Base-by-base conservation (phyloP, 2,888 invertebrate species). In the Deilephila porcellus region DNA sequence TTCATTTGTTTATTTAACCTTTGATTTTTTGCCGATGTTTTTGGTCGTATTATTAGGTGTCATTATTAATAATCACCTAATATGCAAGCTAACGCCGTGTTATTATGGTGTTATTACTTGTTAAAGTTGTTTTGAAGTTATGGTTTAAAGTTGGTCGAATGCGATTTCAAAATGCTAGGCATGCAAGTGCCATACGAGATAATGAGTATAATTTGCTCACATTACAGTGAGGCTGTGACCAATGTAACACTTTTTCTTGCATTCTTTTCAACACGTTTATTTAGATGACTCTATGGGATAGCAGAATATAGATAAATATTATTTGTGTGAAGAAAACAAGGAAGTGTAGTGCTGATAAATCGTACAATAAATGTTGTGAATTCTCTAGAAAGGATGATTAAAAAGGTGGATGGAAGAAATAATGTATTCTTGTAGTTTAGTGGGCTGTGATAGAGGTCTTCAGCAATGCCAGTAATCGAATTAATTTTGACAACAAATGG, bases 1-100 rank as follows among this genome's bases (percentile, higher is more conserved):
- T 34, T 25, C 53, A 56, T 63, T 45, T n/a, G 72, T 64, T 59
- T 56, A 20, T 59, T 56, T 20, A 59, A 71, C 29, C 32, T n/a
- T 56, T 34, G n/a, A 56, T 32, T 32, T 34, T 59, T 59, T 29
- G 17, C n/a, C 8, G 19, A 59, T 70, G 29, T 70, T 56, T 70
- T 71, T 45, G 25, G 25, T 52, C 1, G 17, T 52, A 67, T 67
- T 52, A 67, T 67, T 67, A 67, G 25, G 25, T 52, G 67, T 52
- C 67, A 67, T 67, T 67, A 59, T 62, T 59, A 62, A 71, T 60
- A 62, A 60, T 60, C 71, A 71, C 60, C 37, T 56, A 72, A 72
- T 53, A 53, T 52, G 20, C 72, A 64, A 14, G 19, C 34, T 17
- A 32, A 53, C 62, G 25, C 25, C 20, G 25, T 29, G n/a, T 52